A percentile compares a stretch with the other conserved stretches of the same genome.
Conservation (phyloP, 2,797 vertebrate genomes). For the Balearica regulorum region DNA sequence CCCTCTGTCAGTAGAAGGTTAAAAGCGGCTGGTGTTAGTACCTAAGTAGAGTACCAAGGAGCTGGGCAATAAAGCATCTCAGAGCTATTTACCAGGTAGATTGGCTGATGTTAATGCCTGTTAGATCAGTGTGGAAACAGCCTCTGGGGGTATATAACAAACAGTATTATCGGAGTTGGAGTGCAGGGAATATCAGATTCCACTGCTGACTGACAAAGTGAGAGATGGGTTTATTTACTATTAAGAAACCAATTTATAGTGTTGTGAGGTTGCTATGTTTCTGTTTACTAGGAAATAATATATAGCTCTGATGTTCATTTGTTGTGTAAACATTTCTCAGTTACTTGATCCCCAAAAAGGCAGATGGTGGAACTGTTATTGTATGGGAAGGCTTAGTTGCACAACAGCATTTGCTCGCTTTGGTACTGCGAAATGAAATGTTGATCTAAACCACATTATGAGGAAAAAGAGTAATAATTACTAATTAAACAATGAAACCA, state of each 20-base stretch:
- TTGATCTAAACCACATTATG: neutral
- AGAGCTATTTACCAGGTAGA: neutral
- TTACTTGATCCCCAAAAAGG: neutral
- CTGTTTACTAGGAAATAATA: constrained; percentile 4
- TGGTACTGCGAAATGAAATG: neutral
- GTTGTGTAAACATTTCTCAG: neutral
- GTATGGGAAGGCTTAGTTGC: neutral
- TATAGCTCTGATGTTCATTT: neutral
- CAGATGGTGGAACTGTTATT: neutral
- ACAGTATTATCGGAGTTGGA: neutral
- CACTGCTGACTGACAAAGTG: neutral
- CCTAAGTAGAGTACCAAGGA: neutral
- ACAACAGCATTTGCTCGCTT: neutral
- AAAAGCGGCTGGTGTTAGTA: neutral
- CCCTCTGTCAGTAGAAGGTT: neutral
- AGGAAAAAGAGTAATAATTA: neutral
- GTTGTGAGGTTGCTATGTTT: neutral
- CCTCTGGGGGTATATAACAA: neutral
- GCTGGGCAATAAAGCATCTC: neutral
- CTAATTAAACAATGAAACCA: neutral
- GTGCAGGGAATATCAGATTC: neutral
- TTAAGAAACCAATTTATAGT: constrained; percentile 21
- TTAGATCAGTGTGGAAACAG: neutral
- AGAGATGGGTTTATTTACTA: constrained; percentile 5
- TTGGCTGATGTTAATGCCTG: neutral